Base-by-base conservation (phyloP, 2,888 invertebrate species). In the Augiades crinisus region DNA sequence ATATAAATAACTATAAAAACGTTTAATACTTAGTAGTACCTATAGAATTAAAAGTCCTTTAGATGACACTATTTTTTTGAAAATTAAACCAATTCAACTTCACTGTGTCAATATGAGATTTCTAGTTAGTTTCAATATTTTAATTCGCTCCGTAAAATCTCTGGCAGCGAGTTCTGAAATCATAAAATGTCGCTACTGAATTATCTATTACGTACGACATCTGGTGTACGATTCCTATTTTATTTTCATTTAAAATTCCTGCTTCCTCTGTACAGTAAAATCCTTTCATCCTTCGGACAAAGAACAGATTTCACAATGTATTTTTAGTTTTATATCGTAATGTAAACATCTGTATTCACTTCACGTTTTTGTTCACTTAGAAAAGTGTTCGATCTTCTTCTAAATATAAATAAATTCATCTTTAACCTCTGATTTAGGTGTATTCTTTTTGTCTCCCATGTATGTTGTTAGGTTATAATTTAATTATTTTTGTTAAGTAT, bases 141-240 rank as follows among this genome's bases (percentile, higher is more conserved):
- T 24, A 46, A 46, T 31, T 44, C 21, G 21, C 37, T 46, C 37
- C 27, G 37, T 37, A 8, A 27, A 37, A 10, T 45, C 22, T 10
- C n/a, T 24, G 17, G 37, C 12, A 38, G 47, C 22, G 27, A 37
- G 30, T 47, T 38, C 47, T 27, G 10, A 47, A 47, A 21, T 37
- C 47, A 38, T 27, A 27, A 37, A 46, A 46, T 46, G 16, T 24
- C 8, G 10, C 12, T 8, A 24, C 47, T 47, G 47, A 47, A 47
- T 47, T 47, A 47, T 38, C 47, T 38, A 47, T 47, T 37, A 38
- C 14, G 13, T 38, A 30, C 37, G 37, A 47, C 47, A 47, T 47
- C 47, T 46, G 37, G 37, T 30, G 2, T 13, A 10, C 17, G 13
- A 47, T 38, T 30, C 38, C 24, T 30, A 13, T 38, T 46, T 27